Conservation (phyloP, 2,888 invertebrate genomes). For the Tiphia femorata region DNA sequence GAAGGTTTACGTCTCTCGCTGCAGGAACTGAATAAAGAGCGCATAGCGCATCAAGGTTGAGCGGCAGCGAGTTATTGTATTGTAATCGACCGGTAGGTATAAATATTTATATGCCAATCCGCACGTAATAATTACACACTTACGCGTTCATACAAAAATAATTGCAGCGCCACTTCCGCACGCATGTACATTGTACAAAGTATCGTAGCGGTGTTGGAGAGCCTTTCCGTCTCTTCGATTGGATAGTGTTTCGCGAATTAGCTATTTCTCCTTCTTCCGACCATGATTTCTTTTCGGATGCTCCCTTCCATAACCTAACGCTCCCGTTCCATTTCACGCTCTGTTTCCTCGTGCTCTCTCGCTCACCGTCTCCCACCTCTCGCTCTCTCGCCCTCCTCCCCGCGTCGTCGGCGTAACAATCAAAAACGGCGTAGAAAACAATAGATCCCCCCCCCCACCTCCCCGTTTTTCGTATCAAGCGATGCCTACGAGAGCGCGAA, state of each 20-base stretch:
- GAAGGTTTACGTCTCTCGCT: too few relatives aligned
- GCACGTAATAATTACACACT: slow-evolving; percentile 38
- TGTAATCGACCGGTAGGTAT: slow-evolving; percentile 22
- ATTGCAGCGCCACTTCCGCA: slow-evolving; percentile 28
- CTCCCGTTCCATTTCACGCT: not conserved
- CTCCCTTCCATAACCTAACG: not conserved
- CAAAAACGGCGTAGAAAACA: too few relatives aligned
- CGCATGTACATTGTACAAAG: too few relatives aligned
- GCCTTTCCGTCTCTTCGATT: too few relatives aligned
- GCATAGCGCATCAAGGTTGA: slow-evolving; percentile 1
- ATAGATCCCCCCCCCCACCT: too few relatives aligned
- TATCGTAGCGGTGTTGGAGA: too few relatives aligned
- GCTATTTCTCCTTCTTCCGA: too few relatives aligned
- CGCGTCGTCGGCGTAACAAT: too few relatives aligned
- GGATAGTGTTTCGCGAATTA: too few relatives aligned
- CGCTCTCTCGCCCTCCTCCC: not conserved
- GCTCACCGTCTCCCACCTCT: not conserved
- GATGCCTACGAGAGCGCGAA: not conserved
- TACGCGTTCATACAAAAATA: slow-evolving; percentile 36
- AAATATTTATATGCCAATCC: slow-evolving; percentile 38
- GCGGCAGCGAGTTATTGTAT: not conserved
- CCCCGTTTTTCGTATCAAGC: too few relatives aligned
- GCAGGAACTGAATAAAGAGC: too few relatives aligned
- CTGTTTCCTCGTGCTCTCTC: not conserved
- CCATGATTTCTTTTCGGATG: not conserved